Conservation (phyloP, 1,140 invertebrate genomes). For the Dinothrombium tinctorium region DNA sequence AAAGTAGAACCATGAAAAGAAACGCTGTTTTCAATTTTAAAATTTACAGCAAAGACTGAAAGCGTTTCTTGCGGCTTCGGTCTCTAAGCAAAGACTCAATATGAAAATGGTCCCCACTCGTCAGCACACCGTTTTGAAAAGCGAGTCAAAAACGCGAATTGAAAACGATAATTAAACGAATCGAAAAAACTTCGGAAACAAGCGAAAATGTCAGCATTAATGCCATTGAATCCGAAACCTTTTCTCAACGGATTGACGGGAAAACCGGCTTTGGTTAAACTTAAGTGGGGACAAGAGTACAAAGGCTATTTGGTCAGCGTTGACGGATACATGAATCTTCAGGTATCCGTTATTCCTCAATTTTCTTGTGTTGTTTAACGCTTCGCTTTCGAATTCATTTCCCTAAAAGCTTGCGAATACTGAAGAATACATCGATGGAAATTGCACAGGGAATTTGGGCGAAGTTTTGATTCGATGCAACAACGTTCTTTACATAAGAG, state of each 20-base stretch:
- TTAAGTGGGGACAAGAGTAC: slow-evolving; percentile 99
- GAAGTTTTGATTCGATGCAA: slow-evolving; percentile 94
- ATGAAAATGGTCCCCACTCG: too few species aligned
- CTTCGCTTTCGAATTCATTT: background rate
- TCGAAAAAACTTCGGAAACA: too few species aligned
- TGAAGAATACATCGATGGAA: slow-evolving; percentile 89
- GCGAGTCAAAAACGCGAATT: too few species aligned
- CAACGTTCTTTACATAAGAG: slow-evolving; percentile 89
- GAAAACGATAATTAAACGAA: too few species aligned
- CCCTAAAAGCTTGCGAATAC: slow-evolving; percentile 55
- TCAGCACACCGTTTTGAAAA: too few species aligned
- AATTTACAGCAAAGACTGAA: too few species aligned
- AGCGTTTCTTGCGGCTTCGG: too few species aligned
- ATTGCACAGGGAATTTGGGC: slow-evolving; percentile 71
- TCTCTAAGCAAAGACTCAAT: too few species aligned
- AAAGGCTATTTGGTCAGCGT: slow-evolving; percentile 91
- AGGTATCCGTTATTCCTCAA: slow-evolving; percentile 27
- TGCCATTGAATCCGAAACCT: slow-evolving; percentile 98
- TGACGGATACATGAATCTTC: slow-evolving; percentile 98
- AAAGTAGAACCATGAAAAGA: too few species aligned
- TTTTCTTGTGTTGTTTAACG: background rate
- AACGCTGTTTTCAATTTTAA: too few species aligned
- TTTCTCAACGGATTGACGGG: slow-evolving; percentile 93
- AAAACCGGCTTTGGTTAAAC: slow-evolving; percentile 86
- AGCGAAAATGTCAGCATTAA: slow-evolving; percentile 2